Evolutionary conservation across 35 echinoderm and acorn worm genomes (phyloP).

Genomic region (Acanthaster planci): DNA sequence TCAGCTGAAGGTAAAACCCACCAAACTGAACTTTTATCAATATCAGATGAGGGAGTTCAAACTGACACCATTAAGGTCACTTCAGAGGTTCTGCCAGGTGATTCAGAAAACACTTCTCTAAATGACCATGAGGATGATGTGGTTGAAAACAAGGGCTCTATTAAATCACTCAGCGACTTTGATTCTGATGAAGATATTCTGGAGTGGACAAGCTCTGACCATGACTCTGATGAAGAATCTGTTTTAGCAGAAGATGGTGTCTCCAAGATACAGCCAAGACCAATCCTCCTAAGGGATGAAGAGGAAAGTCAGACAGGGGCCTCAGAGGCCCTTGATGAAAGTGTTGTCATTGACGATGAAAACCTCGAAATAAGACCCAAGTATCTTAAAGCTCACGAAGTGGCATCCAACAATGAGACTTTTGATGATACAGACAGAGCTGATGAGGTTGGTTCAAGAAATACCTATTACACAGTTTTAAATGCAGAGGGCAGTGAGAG

Average conservation of each 20-base stretch:
- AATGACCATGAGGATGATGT: not conserved
- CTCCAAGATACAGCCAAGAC: conserved; percentile 20
- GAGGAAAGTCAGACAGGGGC: not conserved
- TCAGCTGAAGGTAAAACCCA: too few relatives aligned
- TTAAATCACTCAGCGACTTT: not conserved
- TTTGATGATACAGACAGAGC: not conserved
- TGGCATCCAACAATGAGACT: not conserved
- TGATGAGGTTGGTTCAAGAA: not conserved
- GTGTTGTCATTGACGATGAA: conserved; percentile 3
- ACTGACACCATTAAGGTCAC: not conserved
- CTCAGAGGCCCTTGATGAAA: not conserved
- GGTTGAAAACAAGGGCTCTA: not conserved
- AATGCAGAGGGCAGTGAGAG: conserved; percentile 10
- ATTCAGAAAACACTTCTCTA: not conserved
- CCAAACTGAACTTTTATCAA: too few relatives aligned
- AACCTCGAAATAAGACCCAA: conserved; percentile 19
- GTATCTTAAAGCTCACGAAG: not conserved
- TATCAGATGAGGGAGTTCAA: too few relatives aligned
- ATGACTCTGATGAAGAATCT: not conserved
- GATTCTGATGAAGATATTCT: not conserved
- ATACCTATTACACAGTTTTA: not conserved
- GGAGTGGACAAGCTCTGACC: conserved; percentile 3
- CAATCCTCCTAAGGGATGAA: not conserved
- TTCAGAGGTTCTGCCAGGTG: not conserved
- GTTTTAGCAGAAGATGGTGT: not conserved